These are phyloP conservation scores for Amphibalanus amphitrite DNA, from an alignment of 1,140 invertebrate genomes.

Conservation along the genomic window DNA sequence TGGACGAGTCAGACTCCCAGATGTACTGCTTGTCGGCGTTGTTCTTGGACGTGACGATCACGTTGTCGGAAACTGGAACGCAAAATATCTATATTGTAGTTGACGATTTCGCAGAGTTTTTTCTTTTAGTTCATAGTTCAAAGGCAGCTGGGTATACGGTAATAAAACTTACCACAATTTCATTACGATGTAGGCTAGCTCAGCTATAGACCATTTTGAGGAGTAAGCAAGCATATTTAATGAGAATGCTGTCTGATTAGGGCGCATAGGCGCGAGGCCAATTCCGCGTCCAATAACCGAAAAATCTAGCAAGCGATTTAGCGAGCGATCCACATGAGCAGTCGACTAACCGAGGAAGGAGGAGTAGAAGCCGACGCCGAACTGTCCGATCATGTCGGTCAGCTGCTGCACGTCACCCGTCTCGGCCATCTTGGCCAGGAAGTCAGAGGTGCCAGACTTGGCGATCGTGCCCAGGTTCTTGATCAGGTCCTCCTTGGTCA, in stretches of 20 bases:
- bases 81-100: not conserved
- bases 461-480: constrained; percentile 98
- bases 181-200: no score
- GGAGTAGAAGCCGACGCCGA: constrained; percentile 96
- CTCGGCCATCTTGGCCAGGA: constrained; percentile 78
- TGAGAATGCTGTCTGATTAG: no score
- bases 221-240: no score
- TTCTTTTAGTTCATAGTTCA: no score
- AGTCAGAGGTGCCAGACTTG: constrained; percentile 97
- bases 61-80: constrained; percentile 50
- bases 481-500: constrained; percentile 88
- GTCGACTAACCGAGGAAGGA: constrained; percentile 64
- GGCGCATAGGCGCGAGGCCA: no score
- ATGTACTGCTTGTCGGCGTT: constrained; percentile 92
- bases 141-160: no score
- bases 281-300: no score
- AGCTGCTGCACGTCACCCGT: constrained; percentile 32
- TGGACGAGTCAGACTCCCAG: constrained; percentile 88
- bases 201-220: no score
- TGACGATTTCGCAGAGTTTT: no score
- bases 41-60: constrained; percentile 87
- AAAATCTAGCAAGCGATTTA: no score
- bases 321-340: no score
- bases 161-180: no score
- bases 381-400: constrained; percentile 82